These are phyloP conservation scores for Drosophila orosa DNA, from an alignment of 1,140 invertebrate genomes.

Conservation along the genomic window DNA sequence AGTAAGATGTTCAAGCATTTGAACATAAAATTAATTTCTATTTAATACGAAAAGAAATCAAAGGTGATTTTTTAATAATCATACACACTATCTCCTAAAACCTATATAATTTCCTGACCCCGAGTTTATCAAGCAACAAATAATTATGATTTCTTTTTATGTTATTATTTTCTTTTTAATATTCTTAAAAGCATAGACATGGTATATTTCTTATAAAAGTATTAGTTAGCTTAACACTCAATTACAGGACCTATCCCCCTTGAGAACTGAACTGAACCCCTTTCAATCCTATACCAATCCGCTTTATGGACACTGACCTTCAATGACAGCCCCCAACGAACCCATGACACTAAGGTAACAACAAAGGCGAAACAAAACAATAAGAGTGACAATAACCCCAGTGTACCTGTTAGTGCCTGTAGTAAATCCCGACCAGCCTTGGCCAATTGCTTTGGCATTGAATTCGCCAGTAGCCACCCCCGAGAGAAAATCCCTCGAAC, in stretches of 20 bases:
- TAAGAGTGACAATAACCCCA: constrained; percentile 15
- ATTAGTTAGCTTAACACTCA: constrained; percentile 17
- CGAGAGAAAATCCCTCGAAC: constrained; percentile 29
- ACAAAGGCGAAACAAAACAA: constrained; percentile 3
- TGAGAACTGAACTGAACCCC: constrained; percentile 5
- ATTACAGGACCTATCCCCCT: constrained; percentile 2
- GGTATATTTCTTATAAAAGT: neutral
- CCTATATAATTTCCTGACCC: too few species aligned
- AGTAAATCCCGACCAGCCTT: constrained; percentile 53
- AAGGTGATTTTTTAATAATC: too few species aligned
- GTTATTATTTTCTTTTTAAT: neutral
- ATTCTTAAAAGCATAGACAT: neutral
- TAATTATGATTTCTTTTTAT: neutral
- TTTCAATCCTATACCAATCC: constrained; percentile 19
- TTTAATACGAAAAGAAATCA: too few species aligned
- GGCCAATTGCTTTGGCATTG: constrained; percentile 66
- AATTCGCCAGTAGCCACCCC: constrained; percentile 47
- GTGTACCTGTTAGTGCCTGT: constrained; percentile 6
- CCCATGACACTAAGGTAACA: constrained; percentile 16
- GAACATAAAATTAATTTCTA: neutral
- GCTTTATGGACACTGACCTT: constrained; percentile 39
- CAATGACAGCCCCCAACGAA: constrained; percentile 13
- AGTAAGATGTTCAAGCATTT: neutral
- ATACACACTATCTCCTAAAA: too few species aligned
- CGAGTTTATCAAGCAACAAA: neutral